Evolutionary conservation across 2,113 vertebrate species (phyloP).

Genomic region (Coregonus clupeaformis): DNA sequence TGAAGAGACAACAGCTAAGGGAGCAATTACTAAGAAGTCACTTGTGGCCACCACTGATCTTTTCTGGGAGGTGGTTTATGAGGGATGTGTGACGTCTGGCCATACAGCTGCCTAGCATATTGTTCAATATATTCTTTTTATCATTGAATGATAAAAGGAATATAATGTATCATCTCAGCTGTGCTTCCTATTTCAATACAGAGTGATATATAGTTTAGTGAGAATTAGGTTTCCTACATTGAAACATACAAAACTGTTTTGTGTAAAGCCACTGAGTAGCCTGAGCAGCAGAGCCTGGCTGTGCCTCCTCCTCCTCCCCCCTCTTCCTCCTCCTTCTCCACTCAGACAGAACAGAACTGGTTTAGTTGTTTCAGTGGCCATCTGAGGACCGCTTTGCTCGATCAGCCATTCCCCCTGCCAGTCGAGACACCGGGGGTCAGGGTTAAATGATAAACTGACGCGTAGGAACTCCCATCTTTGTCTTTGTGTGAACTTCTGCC

Average conservation of each 20-base stretch:
- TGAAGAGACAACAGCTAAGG: slow-evolving; percentile 18
- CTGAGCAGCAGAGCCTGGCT: neutral
- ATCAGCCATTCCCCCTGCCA: too few species aligned
- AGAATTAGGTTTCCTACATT: too few species aligned
- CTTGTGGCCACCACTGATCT: neutral
- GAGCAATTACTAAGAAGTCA: slow-evolving; percentile 50
- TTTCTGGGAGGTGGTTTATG: neutral
- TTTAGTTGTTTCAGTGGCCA: neutral
- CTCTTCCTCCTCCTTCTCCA: too few species aligned
- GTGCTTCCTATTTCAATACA: neutral
- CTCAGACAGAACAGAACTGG: slow-evolving; percentile 7
- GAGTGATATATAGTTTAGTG: neutral
- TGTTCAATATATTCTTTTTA: neutral
- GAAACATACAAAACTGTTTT: too few species aligned
- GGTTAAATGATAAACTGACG: slow-evolving; percentile 34
- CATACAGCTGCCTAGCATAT: neutral
- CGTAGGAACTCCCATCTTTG: slow-evolving; percentile 1
- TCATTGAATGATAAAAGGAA: too few species aligned
- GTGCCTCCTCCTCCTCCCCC: too few species aligned
- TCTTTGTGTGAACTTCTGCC: slow-evolving; percentile 21
- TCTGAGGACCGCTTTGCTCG: slow-evolving; percentile 14
- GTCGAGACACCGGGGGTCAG: slow-evolving; percentile 10
- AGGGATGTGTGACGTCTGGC: neutral
- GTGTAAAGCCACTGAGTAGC: neutral
- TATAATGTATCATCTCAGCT: neutral